A percentile compares a stretch with the other conserved stretches of the same genome.
Conservation (phyloP, 2,113 vertebrate genomes). For the sheep (Ovis aries) region DNA sequence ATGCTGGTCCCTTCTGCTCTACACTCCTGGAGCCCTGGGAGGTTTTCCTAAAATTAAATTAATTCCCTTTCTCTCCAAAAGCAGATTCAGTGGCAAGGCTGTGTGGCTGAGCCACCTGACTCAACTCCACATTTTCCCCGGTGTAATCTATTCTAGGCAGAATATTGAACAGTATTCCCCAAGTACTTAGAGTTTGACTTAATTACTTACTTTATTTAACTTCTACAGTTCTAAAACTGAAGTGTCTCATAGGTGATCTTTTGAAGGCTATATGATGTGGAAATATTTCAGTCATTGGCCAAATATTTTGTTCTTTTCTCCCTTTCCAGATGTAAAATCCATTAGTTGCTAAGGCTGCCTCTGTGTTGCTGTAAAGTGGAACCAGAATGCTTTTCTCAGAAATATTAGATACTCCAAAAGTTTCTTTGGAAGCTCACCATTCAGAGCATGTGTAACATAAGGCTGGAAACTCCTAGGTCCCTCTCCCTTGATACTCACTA, state of each 20-base stretch:
- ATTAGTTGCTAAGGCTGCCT: constrained; percentile 71
- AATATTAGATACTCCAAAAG: constrained; percentile 70
- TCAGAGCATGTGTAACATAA: constrained; percentile 59
- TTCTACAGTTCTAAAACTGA: constrained; percentile 60
- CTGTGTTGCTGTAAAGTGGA: constrained; percentile 68
- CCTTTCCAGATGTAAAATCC: constrained; percentile 69
- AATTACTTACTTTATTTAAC: constrained; percentile 71
- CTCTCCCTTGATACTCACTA: constrained; percentile 57
- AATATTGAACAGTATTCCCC: constrained; percentile 72
- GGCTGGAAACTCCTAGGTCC: constrained; percentile 52
- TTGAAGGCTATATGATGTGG: constrained; percentile 59
- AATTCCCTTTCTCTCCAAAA: constrained; percentile 42
- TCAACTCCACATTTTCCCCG: constrained; percentile 15
- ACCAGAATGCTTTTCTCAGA: constrained; percentile 64
- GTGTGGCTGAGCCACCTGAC: constrained; percentile 40
- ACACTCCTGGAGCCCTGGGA: constrained; percentile 13
- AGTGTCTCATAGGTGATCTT: constrained; percentile 62
- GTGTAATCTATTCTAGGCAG: constrained; percentile 50
- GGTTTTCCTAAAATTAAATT: constrained; percentile 61
- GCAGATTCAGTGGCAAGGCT: constrained; percentile 15
- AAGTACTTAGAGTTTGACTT: constrained; percentile 58
- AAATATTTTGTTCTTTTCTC: constrained; percentile 66
- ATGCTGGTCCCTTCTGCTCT: not conserved
- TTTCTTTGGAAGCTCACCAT: constrained; percentile 64
- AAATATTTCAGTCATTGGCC: constrained; percentile 69